Base-by-base conservation (phyloP, 2,797 vertebrate genomes). In the Nothura maculosa region DNA sequence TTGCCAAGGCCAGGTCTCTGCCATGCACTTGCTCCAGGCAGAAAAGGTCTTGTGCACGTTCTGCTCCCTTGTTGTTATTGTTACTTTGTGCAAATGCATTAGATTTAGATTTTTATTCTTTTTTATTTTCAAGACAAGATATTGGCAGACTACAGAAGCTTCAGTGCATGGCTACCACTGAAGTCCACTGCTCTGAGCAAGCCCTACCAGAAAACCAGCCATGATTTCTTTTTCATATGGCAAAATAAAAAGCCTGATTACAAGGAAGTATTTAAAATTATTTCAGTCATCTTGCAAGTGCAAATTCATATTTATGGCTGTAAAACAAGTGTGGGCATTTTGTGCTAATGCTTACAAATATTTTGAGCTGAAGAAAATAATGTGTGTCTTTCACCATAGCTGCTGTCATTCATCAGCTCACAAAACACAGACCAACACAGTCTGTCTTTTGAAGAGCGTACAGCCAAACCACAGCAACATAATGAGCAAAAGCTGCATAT, bases 51-150 rank as follows among this genome's bases (percentile, higher is more conserved):
- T 15, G 13, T 8, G 28, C 74, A 60, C 66, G 38, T 6, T 78
- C 60, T 43, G 18, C 54, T 80, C 67, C 54, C 40, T 74, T 58
- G n/a, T 69, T 16, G 10, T 66, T 27, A 10, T 25, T 52, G 12
- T 34, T 62, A 25, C 45, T 80, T 62, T 20, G 47, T 72, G 45
- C 40, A 89, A 93, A 87, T 21, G 5, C 1, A 12, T 47, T 73
- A 5, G 5, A 30, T 94, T 64, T 50, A 47, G 43, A 64, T 43
- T 87, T 95, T 70, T 88, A 34, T 58, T 88, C 81, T 64, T n/a
- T 89, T 95, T 70, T 88, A 34, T 58, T 88, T 84, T 68, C 36
- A 77, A 79, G 67, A 50, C 11, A 63, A 81, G 9, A 12, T 6
- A 4, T 27, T 57, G 40, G 20, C 30, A 89, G 22, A n/a, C 45